Percentiles rank a stretch among this genome's conserved stretches.
Evolutionary conservation across 2,888 invertebrate genomes (phyloP).

Genomic region (Nomada ferruginata): DNA sequence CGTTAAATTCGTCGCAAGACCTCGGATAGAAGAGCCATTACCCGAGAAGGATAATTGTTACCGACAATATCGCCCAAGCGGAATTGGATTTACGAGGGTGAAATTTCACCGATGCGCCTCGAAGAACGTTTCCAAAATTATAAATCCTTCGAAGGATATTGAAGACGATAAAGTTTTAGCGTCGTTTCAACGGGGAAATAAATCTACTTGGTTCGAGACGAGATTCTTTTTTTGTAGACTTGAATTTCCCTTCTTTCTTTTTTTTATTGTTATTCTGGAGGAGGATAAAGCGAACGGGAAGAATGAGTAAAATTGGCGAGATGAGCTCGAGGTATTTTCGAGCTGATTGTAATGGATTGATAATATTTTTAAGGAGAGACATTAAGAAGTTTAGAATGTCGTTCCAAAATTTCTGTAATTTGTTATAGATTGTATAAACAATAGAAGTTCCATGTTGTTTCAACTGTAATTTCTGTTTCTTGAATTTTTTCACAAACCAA

Average conservation of each 20-base stretch:
- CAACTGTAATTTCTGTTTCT: neutral
- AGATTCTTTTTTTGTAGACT: neutral
- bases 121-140: neutral
- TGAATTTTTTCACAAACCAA: no score
- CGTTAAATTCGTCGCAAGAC: slow-evolving; percentile 16
- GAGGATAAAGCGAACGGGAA: neutral
- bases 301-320: no score
- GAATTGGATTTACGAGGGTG: neutral
- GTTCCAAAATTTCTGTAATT: no score
- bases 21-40: neutral
- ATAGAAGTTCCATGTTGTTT: no score
- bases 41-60: neutral
- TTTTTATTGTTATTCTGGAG: neutral
- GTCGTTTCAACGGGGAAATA: neutral
- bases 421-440: no score
- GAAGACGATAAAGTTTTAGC: neutral
- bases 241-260: neutral
- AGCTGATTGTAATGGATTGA: no score
- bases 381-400: no score
- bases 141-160: neutral
- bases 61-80: neutral
- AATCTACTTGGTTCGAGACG: neutral
- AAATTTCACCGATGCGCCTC: neutral
- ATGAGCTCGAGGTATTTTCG: no score
- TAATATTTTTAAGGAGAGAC: no score